Base-by-base conservation (phyloP, 2,113 vertebrate genomes). In the Aegotheles bennettii region DNA sequence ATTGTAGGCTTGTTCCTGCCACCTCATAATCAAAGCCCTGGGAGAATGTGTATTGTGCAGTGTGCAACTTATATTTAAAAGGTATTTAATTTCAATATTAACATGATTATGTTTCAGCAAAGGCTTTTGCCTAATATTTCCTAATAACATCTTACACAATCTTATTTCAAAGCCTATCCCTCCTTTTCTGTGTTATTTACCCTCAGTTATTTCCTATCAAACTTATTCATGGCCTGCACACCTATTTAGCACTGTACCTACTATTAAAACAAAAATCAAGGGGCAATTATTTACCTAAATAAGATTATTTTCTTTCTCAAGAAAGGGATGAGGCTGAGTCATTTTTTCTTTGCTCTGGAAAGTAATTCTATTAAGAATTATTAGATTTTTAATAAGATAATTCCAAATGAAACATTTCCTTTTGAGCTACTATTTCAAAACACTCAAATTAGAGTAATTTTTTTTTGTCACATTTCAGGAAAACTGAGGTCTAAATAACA, bases 11-110 rank as follows among this genome's bases (percentile, higher is more conserved):
- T 83, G 56, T 70, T 90, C 38, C 73, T 92, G 50, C 33, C 16
- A 67, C 76, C 33, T 89, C 79, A 54, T 89, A 95, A 94, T 77
- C 80, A 90, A 92, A 94, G 76, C 33, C 71, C 60, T 84, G 73
- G 38, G 91, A 86, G 60, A 90, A 90, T 70, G 42, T 51, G 14
- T 67, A 70, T 47, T 90, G 71, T 84, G 76, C 59, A 67, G 71
- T 33, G 24, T 42, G 18, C 31, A 86, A 47, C 83, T 92, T 81
- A 59, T 63, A 84, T 93, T 80, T 92, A 63, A 93, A 80, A 93
- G 61, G 20, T 90, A 88, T 69, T 86, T 80, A 76, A 92, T 90
- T 90, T 93, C 45, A 92, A 35, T 88, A 85, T 80, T 83, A 64
- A 31, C 31, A 20, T 42, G 70, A 45, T 33, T 70, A 50, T 63